Base-by-base conservation (phyloP, 2,797 vertebrate genomes). In the Dryobates pubescens region DNA sequence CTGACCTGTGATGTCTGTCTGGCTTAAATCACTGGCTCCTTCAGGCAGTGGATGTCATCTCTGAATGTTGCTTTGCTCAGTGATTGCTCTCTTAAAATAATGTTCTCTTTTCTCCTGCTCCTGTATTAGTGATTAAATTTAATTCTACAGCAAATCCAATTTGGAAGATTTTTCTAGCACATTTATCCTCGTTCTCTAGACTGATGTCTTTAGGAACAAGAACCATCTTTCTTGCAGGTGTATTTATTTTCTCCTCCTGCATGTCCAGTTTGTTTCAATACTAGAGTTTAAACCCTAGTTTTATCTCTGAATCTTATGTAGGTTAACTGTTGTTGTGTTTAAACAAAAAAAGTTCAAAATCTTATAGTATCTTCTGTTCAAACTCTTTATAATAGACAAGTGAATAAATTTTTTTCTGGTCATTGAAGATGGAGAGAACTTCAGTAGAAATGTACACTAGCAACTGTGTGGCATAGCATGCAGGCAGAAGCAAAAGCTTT, bases 11-110 rank as follows among this genome's bases (percentile, higher is more conserved):
- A 74, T 94, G 92, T 92, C 94, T 56, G 59, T 89, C 74, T 56
- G 57, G 67, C 89, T 94, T 89, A 91, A 41, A 85, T 96, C 90
- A 92, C 71, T 36, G 77, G 7, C 68, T 93, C 87, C 93, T 96
- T 92, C 61, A 77, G 95, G 95, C 92, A 76, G 45, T 45, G 32
- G 68, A 83, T 89, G 90, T 89, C 93, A 79, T 86, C 17, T 89
- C 61, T 79, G 54, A 74, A 7, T 73, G 32, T 70, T 45, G 54
- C 71, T 89, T 75, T 68, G 6, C 45, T 88, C 64, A 65, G 17
- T 96, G 93, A 94, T 57, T 87, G 67, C 16, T 76, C 63, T 81
- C 79, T 62, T 68, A 64, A 92, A 94, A 70, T 94, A 96, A 86
- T 67, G 73, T 88, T 90, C 59, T 63, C 75, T 85, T 95, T 53